phyloP scores from a whole-genome alignment of 1,140 invertebrate genomes.

The Cherax quadricarinatus region DNA sequence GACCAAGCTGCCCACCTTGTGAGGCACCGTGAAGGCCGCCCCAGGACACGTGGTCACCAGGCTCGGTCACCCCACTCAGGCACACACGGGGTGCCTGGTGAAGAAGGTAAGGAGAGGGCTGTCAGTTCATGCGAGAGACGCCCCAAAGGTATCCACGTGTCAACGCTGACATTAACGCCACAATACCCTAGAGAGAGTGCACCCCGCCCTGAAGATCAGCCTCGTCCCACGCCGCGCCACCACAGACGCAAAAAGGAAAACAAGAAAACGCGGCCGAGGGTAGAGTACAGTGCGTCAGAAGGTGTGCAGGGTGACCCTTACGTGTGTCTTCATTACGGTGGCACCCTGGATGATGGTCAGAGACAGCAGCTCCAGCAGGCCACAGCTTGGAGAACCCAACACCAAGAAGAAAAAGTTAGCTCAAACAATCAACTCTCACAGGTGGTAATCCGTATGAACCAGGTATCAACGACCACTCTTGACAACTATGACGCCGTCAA shows the following conservation, averaged over 20 bases:
- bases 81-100: neutral
- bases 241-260: neutral
- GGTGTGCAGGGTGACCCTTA: constrained; percentile 50
- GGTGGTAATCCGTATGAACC: constrained; percentile 52
- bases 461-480: neutral
- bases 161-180: constrained; percentile 14
- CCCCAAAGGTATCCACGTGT: neutral
- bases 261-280: neutral
- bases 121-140: neutral
- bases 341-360: constrained; percentile 6
- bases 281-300: neutral
- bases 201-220: neutral
- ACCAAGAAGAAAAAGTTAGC: neutral
- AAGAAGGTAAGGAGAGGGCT: neutral
- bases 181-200: neutral
- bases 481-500: constrained; percentile 34
- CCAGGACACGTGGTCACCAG: neutral
- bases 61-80: neutral
- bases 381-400: neutral
- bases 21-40: neutral
- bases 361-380: neutral
- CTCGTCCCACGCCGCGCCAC: neutral
- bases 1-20: constrained; percentile 21
- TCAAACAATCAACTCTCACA: constrained; percentile 40
- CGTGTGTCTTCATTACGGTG: constrained; percentile 52